Evolutionary conservation across 2,113 vertebrate genomes (phyloP), one percentile per base, ranked within the genome.

Genomic region (Eptesicus fuscus): DNA sequence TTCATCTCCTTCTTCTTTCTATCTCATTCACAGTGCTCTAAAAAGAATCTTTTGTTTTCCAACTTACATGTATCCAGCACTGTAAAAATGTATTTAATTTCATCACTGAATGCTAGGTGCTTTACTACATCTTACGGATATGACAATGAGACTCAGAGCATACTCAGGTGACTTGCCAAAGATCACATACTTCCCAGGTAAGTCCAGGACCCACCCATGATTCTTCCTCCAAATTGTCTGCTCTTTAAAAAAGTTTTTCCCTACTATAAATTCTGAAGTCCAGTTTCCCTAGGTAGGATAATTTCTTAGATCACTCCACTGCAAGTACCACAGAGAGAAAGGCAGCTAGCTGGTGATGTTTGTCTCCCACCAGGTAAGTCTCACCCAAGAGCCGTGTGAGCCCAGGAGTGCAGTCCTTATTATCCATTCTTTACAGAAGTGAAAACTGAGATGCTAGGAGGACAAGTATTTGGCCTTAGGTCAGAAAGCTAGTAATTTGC

Each of bases 401-500:
- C 9, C 16, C 30, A 59, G 25, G n/a, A 87, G 42, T 53, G 13
- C 0, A 28, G 37, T 12, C 1, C 17, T 37, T 37, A 53, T 32
- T 23, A n/a, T 49, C 16, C 10, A 37, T 71, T 67, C 44, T 83
- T 69, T 71, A 74, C 25, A 84, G 53, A 80, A 92, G 49, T 70
- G 53, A 78, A 96, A 93, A 76, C 2, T 28, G 9, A 80, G 40
- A 37, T n/a, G 14, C 49, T 63, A 59, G 95, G 69, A 85, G 47
- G 3, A 74, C 22, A 70, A 70, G n/a, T 22, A 76, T 53, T 35
- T 91, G 37, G 51, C 22, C 22, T 86, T 12, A 83, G 35, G 37
- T 86, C 79, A 82, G 67, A 91, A 95, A 69, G 32, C 53, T 90
- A 77, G 65, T 77, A 28, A 90, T 93, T 86, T 76, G 17, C 56